Conservation (phyloP, 1,140 invertebrate genomes). For the Sitobion miscanthi region DNA sequence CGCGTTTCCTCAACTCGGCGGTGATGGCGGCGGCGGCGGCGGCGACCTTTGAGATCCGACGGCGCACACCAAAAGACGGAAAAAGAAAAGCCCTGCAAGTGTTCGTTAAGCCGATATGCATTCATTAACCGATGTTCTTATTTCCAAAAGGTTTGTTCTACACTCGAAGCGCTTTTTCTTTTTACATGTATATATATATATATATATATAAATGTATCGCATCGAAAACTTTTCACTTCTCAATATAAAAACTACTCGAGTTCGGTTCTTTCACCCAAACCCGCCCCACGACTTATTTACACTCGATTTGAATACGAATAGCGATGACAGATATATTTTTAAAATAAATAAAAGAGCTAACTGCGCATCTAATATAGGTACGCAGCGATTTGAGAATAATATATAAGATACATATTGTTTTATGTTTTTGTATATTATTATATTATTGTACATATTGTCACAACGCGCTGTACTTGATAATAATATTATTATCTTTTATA, state of each 20-base stretch:
- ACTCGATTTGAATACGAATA: conserved; percentile 47
- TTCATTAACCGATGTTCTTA: conserved; percentile 52
- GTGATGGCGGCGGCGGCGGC: no score
- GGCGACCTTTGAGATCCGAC: conserved; percentile 1
- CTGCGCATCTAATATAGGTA: neutral
- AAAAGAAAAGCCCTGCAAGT: conserved; percentile 1
- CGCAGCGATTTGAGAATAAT: neutral
- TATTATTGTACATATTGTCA: neutral
- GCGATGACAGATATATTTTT: neutral
- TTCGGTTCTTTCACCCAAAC: neutral
- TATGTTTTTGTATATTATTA: neutral
- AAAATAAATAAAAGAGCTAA: neutral
- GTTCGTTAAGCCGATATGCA: conserved; percentile 56
- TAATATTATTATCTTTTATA: neutral
- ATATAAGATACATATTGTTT: neutral
- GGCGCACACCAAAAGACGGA: neutral
- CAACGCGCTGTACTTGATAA: neutral
- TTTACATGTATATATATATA: neutral
- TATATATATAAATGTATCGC: conserved; percentile 26
- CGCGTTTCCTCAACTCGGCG: neutral
- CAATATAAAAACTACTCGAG: conserved; percentile 15
- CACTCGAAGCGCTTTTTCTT: conserved; percentile 23
- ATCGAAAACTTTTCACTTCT: conserved; percentile 46
- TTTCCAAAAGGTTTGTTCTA: conserved; percentile 48
- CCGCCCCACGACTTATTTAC: conserved; percentile 1